Conservation (phyloP, 2,888 invertebrate species). For the Formica aserva region DNA sequence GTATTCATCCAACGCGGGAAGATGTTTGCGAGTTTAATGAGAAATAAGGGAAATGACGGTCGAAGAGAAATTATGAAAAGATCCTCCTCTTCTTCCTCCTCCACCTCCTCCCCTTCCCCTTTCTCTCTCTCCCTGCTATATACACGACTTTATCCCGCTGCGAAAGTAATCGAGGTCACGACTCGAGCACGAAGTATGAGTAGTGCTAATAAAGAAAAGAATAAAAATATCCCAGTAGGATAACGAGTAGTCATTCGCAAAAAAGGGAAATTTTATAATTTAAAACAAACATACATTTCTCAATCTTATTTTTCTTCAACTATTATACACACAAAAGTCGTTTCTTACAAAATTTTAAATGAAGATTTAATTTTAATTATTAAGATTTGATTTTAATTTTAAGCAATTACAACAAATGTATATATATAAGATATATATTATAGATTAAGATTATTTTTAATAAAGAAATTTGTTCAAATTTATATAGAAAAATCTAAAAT, state of each 20-base stretch:
- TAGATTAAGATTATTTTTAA: background rate
- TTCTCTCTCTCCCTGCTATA: background rate
- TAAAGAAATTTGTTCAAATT: background rate
- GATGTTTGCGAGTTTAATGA: slow-evolving; percentile 68
- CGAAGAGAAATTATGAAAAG: slow-evolving; percentile 26
- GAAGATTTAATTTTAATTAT: background rate
- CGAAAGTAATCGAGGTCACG: slow-evolving; percentile 39
- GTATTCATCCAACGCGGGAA: slow-evolving; percentile 48
- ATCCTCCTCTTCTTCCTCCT: background rate
- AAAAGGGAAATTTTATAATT: slow-evolving; percentile 14
- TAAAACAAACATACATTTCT: background rate
- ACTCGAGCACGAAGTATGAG: background rate
- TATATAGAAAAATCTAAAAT: background rate
- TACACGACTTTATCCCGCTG: slow-evolving; percentile 29
- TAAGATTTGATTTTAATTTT: background rate
- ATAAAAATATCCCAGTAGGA: slow-evolving; percentile 8
- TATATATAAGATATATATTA: no score
- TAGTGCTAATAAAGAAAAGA: background rate
- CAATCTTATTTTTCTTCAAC: background rate
- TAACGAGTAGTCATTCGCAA: slow-evolving; percentile 17
- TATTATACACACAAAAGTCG: background rate
- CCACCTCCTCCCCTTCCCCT: background rate
- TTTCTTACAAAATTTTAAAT: background rate
- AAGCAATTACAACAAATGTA: background rate
- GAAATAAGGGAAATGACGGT: slow-evolving; percentile 56